These are phyloP conservation scores for Acipenser ruthenus DNA, from an alignment of 2,797 vertebrate genomes.

Conservation along the genomic window DNA sequence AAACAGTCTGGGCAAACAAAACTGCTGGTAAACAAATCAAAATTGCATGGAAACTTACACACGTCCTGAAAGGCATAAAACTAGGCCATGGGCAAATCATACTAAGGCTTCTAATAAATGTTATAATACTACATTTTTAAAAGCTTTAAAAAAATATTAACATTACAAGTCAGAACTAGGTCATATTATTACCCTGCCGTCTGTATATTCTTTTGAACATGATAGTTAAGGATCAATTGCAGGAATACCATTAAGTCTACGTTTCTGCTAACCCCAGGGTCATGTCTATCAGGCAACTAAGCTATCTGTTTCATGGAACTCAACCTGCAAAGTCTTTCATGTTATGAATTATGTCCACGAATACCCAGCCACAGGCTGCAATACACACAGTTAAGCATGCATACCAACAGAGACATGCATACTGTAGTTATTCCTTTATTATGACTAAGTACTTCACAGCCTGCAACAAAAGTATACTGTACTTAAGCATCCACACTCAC, in stretches of 20 bases:
- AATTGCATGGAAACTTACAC: conserved; percentile 39
- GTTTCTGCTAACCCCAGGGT: conserved; percentile 29
- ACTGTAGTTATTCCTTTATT: too few relatives aligned
- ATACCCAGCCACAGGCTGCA: background rate
- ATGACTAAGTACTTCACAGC: too few relatives aligned
- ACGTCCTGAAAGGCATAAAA: conserved; percentile 29
- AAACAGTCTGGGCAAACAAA: conserved; percentile 79
- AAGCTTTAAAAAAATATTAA: too few relatives aligned
- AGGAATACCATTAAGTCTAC: conserved; percentile 33
- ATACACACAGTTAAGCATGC: background rate
- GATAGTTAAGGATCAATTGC: conserved; percentile 27
- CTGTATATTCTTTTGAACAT: conserved; percentile 29
- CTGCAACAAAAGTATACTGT: too few relatives aligned
- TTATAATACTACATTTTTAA: too few relatives aligned
- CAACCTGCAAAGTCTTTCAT: conserved; percentile 12
- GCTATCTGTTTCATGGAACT: conserved; percentile 16
- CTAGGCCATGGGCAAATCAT: conserved; percentile 23
- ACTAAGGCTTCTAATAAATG: background rate
- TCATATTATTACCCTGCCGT: conserved; percentile 6
- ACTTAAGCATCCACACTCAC: too few relatives aligned
- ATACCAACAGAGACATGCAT: background rate
- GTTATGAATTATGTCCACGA: conserved; percentile 19
- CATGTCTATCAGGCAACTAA: conserved; percentile 31
- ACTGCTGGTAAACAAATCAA: conserved; percentile 76
- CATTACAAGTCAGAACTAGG: too few relatives aligned